phyloP scores from a whole-genome alignment of 1,140 invertebrate species.

The Drosophila lacertosa region DNA sequence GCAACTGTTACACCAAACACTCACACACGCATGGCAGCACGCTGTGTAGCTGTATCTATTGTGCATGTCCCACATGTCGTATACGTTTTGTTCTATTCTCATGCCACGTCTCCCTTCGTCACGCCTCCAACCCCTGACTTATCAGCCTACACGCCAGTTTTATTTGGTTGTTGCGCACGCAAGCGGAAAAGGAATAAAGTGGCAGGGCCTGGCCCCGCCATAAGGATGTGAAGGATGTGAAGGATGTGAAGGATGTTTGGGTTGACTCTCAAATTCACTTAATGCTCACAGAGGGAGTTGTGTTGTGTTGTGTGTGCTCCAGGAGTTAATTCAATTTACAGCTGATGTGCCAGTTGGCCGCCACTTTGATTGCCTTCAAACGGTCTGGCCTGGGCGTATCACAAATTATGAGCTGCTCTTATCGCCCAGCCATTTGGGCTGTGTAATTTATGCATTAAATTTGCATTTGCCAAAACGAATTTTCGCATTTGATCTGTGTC shows the following conservation, averaged over 20 bases:
- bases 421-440: conserved; percentile 28
- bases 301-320: background rate
- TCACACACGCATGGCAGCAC: conserved; percentile 12
- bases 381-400: conserved; percentile 7
- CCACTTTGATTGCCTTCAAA: conserved; percentile 40
- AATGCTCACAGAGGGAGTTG: conserved; percentile 5
- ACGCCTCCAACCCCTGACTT: conserved; percentile 10
- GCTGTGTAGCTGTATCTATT: conserved; percentile 30
- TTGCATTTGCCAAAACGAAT: conserved; percentile 36
- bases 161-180: conserved; percentile 32
- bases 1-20: conserved; percentile 3
- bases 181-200: conserved; percentile 56
- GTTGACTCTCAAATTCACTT: conserved; percentile 35
- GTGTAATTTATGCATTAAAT: conserved; percentile 53
- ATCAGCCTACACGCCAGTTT: conserved; percentile 16
- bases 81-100: conserved; percentile 69
- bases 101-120: conserved; percentile 28
- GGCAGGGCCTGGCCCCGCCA: background rate
- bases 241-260: conserved; percentile 16
- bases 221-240: conserved; percentile 20
- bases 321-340: conserved; percentile 69
- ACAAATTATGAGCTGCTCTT: conserved; percentile 39
- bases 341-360: conserved; percentile 38
- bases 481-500: conserved; percentile 51
- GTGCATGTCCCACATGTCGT: conserved; percentile 57